Evolutionary conservation across 2,888 invertebrate genomes (phyloP), one percentile per base, ranked within the genome.

Genomic region (Chloroclystis v-ata): DNA sequence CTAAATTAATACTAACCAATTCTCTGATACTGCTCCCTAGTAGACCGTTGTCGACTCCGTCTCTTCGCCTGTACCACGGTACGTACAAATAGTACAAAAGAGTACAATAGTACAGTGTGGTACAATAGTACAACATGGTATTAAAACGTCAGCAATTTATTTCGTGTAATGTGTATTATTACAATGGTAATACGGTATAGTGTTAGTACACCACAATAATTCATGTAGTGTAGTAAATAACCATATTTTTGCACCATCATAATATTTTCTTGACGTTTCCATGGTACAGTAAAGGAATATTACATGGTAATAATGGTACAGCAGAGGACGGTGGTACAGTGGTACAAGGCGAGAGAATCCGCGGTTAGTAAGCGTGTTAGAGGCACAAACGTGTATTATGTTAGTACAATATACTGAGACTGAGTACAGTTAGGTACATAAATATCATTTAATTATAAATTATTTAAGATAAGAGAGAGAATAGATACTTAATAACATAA

Each of bases 1-100:
- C 20, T 20, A 20, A 20, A 20, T 20, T 20, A 20, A 20, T 86
- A 88, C 89, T 83, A 85, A 89, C 89, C 89, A 81, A 89, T 88
- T 75, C 88, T 78, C 69, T 88, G 88, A 49, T 89, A 89, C 61
- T 88, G 82, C 49, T 86, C 89, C 75, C 78, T 84, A 60, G 76
- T 79, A 10, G 69, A 65, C 50, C 79, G 80, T 54, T 63, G 68
- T 49, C 71, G 76, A 49, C 70, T 72, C 35, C 74, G 73, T 58
- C 78, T 75, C 53, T 78, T 78, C 5, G 70, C 71, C 80, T 81
- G 47, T 50, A 16, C 32, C 14, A 16, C 4, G 4, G 32, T 32
- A 32, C 14, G 30, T 14, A 8, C 9, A 14, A 32, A n/a, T 13
- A 32, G 9, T 1, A n/a, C 2, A 8, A 7, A 8, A 29, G 1